Percentiles rank a stretch among this genome's conserved stretches.
phyloP scores from a whole-genome alignment of 30 jellyfish, hydroid and myxozoan species.

The Aurelia sp. region DNA sequence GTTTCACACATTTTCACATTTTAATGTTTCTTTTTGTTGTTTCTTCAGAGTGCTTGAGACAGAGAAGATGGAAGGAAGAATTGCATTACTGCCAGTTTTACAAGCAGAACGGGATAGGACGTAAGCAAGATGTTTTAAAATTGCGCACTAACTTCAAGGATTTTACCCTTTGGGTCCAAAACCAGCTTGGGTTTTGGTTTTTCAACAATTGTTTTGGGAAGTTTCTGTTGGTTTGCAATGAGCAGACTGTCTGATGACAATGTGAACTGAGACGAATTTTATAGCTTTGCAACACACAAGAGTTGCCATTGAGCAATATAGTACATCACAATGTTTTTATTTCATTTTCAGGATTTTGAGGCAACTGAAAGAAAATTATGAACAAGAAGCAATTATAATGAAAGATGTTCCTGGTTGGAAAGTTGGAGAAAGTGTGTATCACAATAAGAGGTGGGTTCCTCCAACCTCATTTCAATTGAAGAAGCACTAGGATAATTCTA shows the following conservation, averaged over 20 bases:
- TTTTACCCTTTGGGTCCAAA: too few relatives aligned
- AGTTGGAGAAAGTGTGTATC: slow-evolving; percentile 91
- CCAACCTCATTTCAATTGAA: slow-evolving; percentile 76
- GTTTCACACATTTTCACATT: not conserved
- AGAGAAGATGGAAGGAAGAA: slow-evolving; percentile 84
- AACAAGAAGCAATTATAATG: slow-evolving; percentile 90
- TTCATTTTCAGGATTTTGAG: slow-evolving; percentile 53
- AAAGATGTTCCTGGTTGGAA: slow-evolving; percentile 98
- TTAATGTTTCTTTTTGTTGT: not conserved
- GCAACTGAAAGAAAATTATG: slow-evolving; percentile 80
- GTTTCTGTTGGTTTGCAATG: too few relatives aligned
- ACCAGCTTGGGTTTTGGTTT: too few relatives aligned
- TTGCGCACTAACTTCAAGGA: too few relatives aligned
- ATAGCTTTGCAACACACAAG: not conserved
- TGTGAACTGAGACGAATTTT: not conserved
- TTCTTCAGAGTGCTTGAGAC: slow-evolving; percentile 69
- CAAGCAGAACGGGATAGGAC: slow-evolving; percentile 95
- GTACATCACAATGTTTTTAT: not conserved
- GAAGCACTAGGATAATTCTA: slow-evolving; percentile 31
- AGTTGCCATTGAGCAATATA: too few relatives aligned
- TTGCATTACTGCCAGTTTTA: slow-evolving; percentile 82
- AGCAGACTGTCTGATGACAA: too few relatives aligned
- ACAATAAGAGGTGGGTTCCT: slow-evolving; percentile 96
- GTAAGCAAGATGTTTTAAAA: slow-evolving; percentile 33
- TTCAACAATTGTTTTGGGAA: too few relatives aligned